Conservation (phyloP, 1,140 invertebrate genomes). For the Pseudomyrmex cubaensis region DNA sequence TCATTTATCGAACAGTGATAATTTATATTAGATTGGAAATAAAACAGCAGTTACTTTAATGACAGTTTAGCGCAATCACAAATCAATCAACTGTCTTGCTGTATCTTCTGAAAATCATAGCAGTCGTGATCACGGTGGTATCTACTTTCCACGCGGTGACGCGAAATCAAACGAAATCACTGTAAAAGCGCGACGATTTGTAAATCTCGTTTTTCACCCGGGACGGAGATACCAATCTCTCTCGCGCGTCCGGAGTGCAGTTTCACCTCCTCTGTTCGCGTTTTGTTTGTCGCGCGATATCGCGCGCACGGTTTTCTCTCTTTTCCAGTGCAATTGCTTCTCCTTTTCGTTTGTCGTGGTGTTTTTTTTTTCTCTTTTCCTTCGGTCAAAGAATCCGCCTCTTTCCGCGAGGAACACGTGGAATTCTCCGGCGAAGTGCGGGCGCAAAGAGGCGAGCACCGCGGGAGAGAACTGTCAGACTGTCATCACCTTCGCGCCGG, state of each 20-base stretch:
- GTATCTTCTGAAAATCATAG: conserved; percentile 11
- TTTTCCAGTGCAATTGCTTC: conserved; percentile 40
- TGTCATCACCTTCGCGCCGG: conserved; percentile 72
- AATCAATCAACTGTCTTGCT: neutral
- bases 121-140: neutral
- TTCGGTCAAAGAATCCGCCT: conserved; percentile 58
- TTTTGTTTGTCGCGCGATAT: conserved; percentile 55
- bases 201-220: conserved; percentile 57
- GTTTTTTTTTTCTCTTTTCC: neutral
- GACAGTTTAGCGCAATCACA: neutral
- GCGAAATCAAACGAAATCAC: conserved; percentile 48
- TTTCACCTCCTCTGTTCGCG: conserved; percentile 58
- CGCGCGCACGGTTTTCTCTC: conserved; percentile 57
- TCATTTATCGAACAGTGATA: neutral
- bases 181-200: conserved; percentile 53
- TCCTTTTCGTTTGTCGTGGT: conserved; percentile 4
- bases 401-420: conserved; percentile 67
- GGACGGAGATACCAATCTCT: conserved; percentile 35
- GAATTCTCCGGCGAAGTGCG: conserved; percentile 71
- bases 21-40: neutral
- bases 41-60: neutral
- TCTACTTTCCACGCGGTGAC: conserved; percentile 16
- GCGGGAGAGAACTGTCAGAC: conserved; percentile 74
- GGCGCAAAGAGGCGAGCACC: conserved; percentile 67
- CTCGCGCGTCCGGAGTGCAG: conserved; percentile 40